phyloP scores from a whole-genome alignment of 2,113 vertebrate genomes.

The Sapajus apella region DNA sequence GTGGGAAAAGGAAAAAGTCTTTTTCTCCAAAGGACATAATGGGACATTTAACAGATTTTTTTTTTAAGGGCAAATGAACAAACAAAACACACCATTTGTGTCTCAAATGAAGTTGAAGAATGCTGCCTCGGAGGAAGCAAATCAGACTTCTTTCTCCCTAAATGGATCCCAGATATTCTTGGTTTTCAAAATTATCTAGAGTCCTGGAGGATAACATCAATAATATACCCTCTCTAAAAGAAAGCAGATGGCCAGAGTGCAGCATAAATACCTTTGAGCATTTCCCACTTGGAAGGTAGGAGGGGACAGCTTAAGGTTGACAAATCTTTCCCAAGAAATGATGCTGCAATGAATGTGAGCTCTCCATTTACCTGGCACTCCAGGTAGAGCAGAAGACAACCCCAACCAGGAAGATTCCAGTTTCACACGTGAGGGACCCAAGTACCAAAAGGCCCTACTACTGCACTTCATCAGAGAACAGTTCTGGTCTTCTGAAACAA shows the following conservation, averaged over 20 bases:
- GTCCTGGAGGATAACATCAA: constrained; percentile 78
- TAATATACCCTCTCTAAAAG: constrained; percentile 71
- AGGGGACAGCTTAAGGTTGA: constrained; percentile 40
- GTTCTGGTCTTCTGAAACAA: neutral
- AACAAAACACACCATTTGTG: constrained; percentile 78
- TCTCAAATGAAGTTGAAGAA: constrained; percentile 76
- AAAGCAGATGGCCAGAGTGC: constrained; percentile 80
- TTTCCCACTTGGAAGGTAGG: constrained; percentile 50
- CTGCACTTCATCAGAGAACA: neutral
- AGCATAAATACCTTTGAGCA: constrained; percentile 69
- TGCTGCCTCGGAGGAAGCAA: constrained; percentile 74
- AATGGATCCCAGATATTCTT: constrained; percentile 78
- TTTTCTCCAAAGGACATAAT: constrained; percentile 73
- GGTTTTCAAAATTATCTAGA: constrained; percentile 81
- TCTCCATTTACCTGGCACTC: neutral
- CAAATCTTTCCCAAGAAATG: constrained; percentile 47
- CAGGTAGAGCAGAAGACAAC: neutral
- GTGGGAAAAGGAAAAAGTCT: constrained; percentile 63
- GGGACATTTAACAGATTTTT: constrained; percentile 74
- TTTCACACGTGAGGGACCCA: neutral
- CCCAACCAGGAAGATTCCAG: neutral
- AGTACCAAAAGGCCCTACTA: neutral
- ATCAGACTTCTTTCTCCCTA: constrained; percentile 77
- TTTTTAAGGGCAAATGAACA: constrained; percentile 76
- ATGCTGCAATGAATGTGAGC: neutral